These are phyloP conservation scores for Acrocyrtus sp. DNA, from an alignment of 2,888 invertebrate species.

Conservation along the genomic window DNA sequence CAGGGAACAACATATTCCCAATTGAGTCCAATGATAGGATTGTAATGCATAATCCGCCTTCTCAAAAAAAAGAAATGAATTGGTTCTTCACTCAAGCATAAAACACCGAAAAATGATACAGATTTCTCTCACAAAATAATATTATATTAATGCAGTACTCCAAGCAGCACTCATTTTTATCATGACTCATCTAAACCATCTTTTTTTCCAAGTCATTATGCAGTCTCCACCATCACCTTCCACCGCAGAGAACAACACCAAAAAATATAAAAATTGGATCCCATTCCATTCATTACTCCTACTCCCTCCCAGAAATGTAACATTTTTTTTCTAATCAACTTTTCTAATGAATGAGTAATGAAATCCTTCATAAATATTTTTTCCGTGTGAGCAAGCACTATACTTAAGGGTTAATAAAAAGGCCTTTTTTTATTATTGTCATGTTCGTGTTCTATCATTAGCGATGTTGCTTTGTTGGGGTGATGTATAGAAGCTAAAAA, in stretches of 20 bases:
- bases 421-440: neutral
- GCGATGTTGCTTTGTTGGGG: constrained; percentile 3
- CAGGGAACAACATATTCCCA: neutral
- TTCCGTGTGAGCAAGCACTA: constrained; percentile 17
- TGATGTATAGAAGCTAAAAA: constrained; percentile 11
- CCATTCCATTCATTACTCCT: neutral
- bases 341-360: constrained; percentile 49
- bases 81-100: neutral
- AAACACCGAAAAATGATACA: neutral
- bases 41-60: neutral
- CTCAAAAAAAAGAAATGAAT: neutral
- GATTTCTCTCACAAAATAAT: neutral
- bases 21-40: neutral
- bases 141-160: neutral
- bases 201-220: constrained; percentile 23
- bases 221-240: neutral
- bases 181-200: neutral
- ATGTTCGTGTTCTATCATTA: constrained; percentile 6
- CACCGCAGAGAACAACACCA: neutral
- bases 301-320: neutral
- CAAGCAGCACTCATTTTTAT: neutral
- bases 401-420: constrained; percentile 1
- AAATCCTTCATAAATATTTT: constrained; percentile 30
- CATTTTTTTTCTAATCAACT: constrained; percentile 41
- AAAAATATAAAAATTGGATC: neutral